Evolutionary conservation across 2,888 invertebrate species (phyloP).

Genomic region (Pristionchus fissidentatus): DNA sequence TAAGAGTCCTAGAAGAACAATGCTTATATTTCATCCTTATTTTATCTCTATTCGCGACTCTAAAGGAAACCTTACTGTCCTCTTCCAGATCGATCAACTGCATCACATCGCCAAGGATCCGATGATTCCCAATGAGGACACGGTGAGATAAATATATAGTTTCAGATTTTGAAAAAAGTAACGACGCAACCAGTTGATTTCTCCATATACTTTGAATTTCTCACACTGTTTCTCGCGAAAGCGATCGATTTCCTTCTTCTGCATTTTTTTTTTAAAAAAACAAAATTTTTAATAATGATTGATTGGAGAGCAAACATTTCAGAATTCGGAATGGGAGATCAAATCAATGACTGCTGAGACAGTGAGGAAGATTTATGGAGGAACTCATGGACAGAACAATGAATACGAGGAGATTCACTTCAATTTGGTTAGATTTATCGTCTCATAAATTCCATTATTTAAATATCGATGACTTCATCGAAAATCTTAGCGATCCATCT

Average conservation of each 20-base stretch:
- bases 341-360: slow-evolving; percentile 62
- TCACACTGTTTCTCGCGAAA: no score
- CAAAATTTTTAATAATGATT: no score
- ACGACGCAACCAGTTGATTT: no score
- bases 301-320: slow-evolving; percentile 52
- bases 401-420: slow-evolving; percentile 67
- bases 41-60: no score
- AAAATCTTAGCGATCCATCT: no score
- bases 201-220: no score
- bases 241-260: no score
- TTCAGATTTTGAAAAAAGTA: slow-evolving; percentile 5
- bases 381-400: slow-evolving; percentile 60
- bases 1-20: not conserved
- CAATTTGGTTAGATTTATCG: slow-evolving; percentile 56
- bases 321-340: slow-evolving; percentile 67
- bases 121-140: slow-evolving; percentile 61
- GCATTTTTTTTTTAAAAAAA: no score
- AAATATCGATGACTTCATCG: no score
- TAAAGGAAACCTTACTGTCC: no score
- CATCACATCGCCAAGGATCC: slow-evolving; percentile 26
- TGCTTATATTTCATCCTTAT: not conserved
- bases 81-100: slow-evolving; percentile 40
- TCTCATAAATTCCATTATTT: not conserved
- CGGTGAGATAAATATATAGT: not conserved
- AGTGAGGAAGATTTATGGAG: slow-evolving; percentile 60